These are phyloP conservation scores for Venustaconcha ellipsiformis DNA, from an alignment of 1,140 invertebrate genomes.

Conservation along the genomic window DNA sequence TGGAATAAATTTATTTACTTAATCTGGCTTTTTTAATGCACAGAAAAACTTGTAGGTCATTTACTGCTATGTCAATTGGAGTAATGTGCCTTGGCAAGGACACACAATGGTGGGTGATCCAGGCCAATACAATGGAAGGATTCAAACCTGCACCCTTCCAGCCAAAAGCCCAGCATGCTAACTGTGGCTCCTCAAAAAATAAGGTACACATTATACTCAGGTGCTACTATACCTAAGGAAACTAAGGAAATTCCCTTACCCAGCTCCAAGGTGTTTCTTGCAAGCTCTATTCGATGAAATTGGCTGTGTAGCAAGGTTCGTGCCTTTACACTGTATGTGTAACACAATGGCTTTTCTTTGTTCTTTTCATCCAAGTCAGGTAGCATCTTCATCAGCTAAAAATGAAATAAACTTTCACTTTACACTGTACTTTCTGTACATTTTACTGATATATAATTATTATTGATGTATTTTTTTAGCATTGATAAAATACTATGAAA, in stretches of 20 bases:
- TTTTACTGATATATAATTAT: too few species aligned
- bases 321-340: slow-evolving; percentile 97
- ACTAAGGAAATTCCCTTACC: slow-evolving; percentile 53
- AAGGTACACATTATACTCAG: neutral
- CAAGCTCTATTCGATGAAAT: slow-evolving; percentile 85
- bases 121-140: too few species aligned
- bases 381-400: slow-evolving; percentile 89
- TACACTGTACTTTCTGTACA: too few species aligned
- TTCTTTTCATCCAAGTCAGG: slow-evolving; percentile 95
- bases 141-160: too few species aligned
- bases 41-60: too few species aligned
- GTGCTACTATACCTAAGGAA: neutral
- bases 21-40: too few species aligned
- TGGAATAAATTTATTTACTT: too few species aligned
- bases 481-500: too few species aligned
- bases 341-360: slow-evolving; percentile 92
- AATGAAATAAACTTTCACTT: slow-evolving; percentile 40
- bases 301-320: slow-evolving; percentile 95
- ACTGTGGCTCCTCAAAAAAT: neutral
- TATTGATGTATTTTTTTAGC: too few species aligned
- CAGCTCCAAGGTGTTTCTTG: slow-evolving; percentile 82
- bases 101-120: too few species aligned
- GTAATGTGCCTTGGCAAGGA: neutral
- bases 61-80: slow-evolving; percentile 77
- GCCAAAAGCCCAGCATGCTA: too few species aligned